A percentile compares a stretch with the other conserved stretches of the same genome.
Evolutionary conservation across 35 echinoderm and acorn worm genomes (phyloP).

Genomic region (Apostichopus japonicus): DNA sequence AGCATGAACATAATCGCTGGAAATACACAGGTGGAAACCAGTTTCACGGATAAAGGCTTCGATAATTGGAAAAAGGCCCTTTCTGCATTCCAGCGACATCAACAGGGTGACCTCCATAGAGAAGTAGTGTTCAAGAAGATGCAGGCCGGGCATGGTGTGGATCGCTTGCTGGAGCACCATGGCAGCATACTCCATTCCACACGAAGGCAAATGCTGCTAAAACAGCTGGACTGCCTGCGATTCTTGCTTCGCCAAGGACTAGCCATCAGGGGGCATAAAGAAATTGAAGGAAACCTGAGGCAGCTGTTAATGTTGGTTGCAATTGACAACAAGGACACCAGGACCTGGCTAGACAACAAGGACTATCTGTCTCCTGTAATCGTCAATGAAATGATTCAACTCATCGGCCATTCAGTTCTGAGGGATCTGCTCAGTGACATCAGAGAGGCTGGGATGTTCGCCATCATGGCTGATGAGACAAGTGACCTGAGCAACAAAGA

Average conservation of each 20-base stretch:
- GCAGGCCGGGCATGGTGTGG: background rate
- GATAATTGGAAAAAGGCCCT: conserved; percentile 15
- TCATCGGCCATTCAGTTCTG: conserved; percentile 17
- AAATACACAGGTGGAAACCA: background rate
- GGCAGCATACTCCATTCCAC: background rate
- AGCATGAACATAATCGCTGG: background rate
- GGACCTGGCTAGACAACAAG: background rate
- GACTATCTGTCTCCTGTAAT: conserved; percentile 32
- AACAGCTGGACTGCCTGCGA: background rate
- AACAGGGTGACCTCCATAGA: conserved; percentile 14
- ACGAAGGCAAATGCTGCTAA: background rate
- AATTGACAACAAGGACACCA: background rate
- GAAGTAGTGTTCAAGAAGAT: conserved; percentile 17
- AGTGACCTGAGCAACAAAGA: conserved; percentile 28
- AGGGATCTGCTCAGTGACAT: conserved; percentile 6
- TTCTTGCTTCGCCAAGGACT: conserved; percentile 43
- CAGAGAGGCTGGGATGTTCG: background rate
- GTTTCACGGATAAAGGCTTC: conserved; percentile 2
- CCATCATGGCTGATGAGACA: conserved; percentile 53
- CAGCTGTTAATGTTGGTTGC: background rate
- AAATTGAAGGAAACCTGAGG: background rate
- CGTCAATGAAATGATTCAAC: conserved; percentile 18
- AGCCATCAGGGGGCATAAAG: conserved; percentile 19
- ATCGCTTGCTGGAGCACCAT: background rate
- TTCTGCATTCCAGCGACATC: conserved; percentile 5